Evolutionary conservation across 2,113 vertebrate genomes (phyloP), one percentile per base, ranked within the genome.

Genomic region (Grus americana): DNA sequence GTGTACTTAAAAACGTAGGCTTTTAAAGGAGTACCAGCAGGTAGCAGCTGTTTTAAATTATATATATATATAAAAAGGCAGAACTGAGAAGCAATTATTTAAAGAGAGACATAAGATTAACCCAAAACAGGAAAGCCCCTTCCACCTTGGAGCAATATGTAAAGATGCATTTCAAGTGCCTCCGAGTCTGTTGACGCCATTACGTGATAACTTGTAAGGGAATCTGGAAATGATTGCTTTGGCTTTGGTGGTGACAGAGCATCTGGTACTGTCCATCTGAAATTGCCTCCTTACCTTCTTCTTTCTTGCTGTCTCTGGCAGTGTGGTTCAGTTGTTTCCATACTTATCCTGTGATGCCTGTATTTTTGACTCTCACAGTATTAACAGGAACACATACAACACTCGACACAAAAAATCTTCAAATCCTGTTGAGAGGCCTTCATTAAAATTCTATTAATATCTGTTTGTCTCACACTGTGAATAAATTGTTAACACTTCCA

Each of bases 381-480:
- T 73, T 95, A 95, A 76, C 92, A 95, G 58, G 83, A 97, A 93
- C 68, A 78, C 71, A 81, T 24, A 75, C 32, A 92, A 90, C 65
- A 90, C 78, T 91, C 4, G 4, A 73, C 78, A 24, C 24, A 84
- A 91, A 90, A 76, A 63, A 6, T 6, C 22, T 91, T 90, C 54
- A 79, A 88, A 92, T 84, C 68, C 47, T 93, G 74, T 93, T 94
- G 92, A 96, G 93, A 90, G 79, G 86, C 78, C 75, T 95, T 93
- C 95, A 95, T 96, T 96, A 96, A 93, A 94, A 92, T 94, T 92
- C 94, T 97, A 89, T 97, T 96, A 97, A 97, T 97, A 97, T 95
- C 90, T 96, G 86, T 94, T 96, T 97, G 94, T 97, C 96, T 96
- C 95, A 91, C 94, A 93, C 95, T 81, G 68, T 63, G 92, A 96